These are phyloP conservation scores for Menura novaehollandiae DNA, from an alignment of 2,113 vertebrate genomes.

Conservation along the genomic window DNA sequence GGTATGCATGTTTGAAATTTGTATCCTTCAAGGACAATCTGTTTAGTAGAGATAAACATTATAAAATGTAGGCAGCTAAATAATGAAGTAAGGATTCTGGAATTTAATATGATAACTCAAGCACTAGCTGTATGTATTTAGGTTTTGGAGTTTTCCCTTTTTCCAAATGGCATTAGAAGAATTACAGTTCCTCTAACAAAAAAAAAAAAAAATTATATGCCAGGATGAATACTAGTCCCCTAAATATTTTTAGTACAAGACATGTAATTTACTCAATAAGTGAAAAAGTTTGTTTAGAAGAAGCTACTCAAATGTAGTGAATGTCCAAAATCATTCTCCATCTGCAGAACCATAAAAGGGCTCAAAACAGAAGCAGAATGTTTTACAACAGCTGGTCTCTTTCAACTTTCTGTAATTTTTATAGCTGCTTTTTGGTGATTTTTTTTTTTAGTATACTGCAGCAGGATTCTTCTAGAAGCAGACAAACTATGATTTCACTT, in stretches of 20 bases:
- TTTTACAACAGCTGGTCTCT: slow-evolving; percentile 51
- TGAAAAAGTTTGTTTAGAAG: slow-evolving; percentile 52
- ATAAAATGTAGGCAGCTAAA: slow-evolving; percentile 20
- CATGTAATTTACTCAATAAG: slow-evolving; percentile 21
- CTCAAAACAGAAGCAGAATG: slow-evolving; percentile 49
- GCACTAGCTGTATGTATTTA: neutral
- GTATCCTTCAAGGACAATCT: slow-evolving; percentile 43
- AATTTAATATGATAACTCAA: slow-evolving; percentile 16
- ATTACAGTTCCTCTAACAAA: neutral
- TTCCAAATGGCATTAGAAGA: neutral
- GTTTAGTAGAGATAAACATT: slow-evolving; percentile 22
- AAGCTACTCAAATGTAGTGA: slow-evolving; percentile 6
- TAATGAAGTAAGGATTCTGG: slow-evolving; percentile 38
- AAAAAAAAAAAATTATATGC: neutral
- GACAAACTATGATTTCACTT: neutral
- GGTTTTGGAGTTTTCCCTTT: neutral
- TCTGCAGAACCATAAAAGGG: slow-evolving; percentile 61
- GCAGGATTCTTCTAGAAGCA: slow-evolving; percentile 4
- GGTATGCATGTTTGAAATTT: slow-evolving; percentile 16
- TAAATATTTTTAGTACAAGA: slow-evolving; percentile 50
- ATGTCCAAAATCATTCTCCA: slow-evolving; percentile 44
- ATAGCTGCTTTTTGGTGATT: neutral
- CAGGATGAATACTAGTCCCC: neutral
- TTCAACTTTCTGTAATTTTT: slow-evolving; percentile 41
- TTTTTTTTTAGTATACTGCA: neutral